Percentiles rank a stretch among this genome's conserved stretches.
These are phyloP conservation scores for Germaria angustata DNA, from an alignment of 2,888 invertebrate species.

Conservation along the genomic window DNA sequence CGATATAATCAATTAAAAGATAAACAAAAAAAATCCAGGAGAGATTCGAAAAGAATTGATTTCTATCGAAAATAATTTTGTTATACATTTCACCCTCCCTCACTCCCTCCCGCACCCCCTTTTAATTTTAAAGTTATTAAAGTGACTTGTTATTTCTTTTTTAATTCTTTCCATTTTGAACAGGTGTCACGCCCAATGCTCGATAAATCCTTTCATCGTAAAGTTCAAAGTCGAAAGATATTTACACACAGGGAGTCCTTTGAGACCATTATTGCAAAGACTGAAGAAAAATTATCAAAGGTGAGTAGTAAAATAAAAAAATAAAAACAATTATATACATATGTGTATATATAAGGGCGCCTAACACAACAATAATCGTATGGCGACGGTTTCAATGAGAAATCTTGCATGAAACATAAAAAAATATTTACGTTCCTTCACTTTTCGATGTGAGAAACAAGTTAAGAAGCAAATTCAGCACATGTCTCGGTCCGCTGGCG, in stretches of 20 bases:
- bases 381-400: no score
- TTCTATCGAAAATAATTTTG: not conserved
- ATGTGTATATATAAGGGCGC: not conserved
- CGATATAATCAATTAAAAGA: not conserved
- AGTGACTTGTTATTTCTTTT: no score
- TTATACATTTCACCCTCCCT: not conserved
- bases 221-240: conserved; percentile 94
- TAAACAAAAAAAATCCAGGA: not conserved
- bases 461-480: no score
- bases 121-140: no score
- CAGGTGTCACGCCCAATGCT: conserved; percentile 90
- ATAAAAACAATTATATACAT: not conserved
- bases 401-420: no score
- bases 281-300: conserved; percentile 88
- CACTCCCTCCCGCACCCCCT: no score
- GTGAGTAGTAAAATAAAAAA: conserved; percentile 78
- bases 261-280: conserved; percentile 92
- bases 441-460: no score
- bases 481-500: no score
- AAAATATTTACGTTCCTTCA: no score
- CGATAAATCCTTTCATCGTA: conserved; percentile 93
- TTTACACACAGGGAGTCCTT: conserved; percentile 94
- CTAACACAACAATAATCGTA: no score
- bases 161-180: conserved; percentile 68
- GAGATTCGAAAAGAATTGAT: conserved; percentile 19